Base-by-base conservation (phyloP, 2,888 invertebrate genomes). In the Stratiomys singularior region DNA sequence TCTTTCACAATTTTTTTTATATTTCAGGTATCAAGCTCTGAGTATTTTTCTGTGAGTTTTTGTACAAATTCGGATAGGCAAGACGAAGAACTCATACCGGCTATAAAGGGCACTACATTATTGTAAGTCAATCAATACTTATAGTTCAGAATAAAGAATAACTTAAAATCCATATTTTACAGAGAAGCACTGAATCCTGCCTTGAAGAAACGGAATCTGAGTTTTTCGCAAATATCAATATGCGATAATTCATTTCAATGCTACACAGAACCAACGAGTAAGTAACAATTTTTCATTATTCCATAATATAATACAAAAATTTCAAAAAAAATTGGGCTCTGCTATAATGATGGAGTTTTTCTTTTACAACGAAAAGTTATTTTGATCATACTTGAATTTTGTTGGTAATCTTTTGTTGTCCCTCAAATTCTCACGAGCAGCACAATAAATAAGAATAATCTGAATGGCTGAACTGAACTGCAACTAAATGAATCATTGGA, bases 11-110 rank as follows among this genome's bases (percentile, higher is more conserved):
- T 74, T 80, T 78, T 80, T 82, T 81, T 79, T 82, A 82, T 82
- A 81, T 88, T 88, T 60, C 87, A 92, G 92, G 91, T 92, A 84
- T 91, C 92, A 76, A 93, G 92, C 85, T 92, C 92, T 82, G 93
- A 93, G 83, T 93, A 91, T 84, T 92, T 93, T 86, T 92, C 92
- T 82, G 92, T 93, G 80, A 90, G 90, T 84, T 93, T 93, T 86
- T 92, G 92, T 83, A 88, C 90, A n/a, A 87, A 88, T 64, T 83
- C 84, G 78, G 89, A 87, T 85, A 82, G 87, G 87, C 85, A 90
- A 86, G 89, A 89, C 47, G 90, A 91, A 81, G 91, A 93, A 85
- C 91, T 92, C 84, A 89, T 92, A 81, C 91, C 92, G 23, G 92
- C 92, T 11, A 89, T 89, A 77, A 91, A 92, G 83, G 92, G 92